These are phyloP conservation scores for Pristionchus maxplancki DNA, from an alignment of 2,888 invertebrate genomes.

Conservation along the genomic window DNA sequence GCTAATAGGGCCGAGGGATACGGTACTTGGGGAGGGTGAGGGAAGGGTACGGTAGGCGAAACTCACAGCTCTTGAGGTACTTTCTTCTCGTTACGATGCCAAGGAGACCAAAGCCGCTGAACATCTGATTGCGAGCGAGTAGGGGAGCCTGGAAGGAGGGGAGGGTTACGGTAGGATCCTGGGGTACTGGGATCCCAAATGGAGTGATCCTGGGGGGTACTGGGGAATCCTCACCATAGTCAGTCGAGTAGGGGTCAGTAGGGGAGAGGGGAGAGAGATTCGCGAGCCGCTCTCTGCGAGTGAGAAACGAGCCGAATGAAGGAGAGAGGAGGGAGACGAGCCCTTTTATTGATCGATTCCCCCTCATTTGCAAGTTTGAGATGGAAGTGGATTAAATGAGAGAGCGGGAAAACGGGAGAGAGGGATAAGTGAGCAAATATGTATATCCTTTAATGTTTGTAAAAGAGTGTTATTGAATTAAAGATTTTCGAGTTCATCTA, in stretches of 20 bases:
- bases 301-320: not conserved
- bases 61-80: not conserved
- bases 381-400: no score
- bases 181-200: no score
- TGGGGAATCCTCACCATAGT: no score
- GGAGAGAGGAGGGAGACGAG: not conserved
- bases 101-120: not conserved
- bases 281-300: not conserved
- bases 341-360: not conserved
- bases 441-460: no score
- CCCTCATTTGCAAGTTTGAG: not conserved
- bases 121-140: not conserved
- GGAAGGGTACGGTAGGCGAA: not conserved
- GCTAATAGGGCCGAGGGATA: not conserved
- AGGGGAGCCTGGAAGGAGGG: not conserved
- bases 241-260: conserved; percentile 19
- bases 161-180: not conserved
- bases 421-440: no score
- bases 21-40: not conserved
- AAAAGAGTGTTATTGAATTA: no score
- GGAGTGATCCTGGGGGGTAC: not conserved
- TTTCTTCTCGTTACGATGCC: not conserved
- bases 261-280: no score
- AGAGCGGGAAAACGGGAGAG: no score
- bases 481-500: no score